Conservation (phyloP, 2,888 invertebrate species). For the Ormyrus nitidulus region DNA sequence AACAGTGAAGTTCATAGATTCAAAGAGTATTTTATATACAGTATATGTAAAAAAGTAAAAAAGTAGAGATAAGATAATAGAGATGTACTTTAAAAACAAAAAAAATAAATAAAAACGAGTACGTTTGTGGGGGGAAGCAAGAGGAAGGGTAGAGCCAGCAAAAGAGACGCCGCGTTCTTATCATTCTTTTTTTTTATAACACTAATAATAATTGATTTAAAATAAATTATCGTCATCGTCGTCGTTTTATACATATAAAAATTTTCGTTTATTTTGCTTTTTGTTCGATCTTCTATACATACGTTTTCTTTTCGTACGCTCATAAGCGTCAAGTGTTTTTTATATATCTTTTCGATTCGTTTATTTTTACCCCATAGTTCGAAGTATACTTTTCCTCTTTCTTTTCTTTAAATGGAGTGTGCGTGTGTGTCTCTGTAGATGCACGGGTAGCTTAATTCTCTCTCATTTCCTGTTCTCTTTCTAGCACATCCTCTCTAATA, state of each 20-base stretch:
- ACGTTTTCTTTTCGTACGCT: conserved; percentile 15
- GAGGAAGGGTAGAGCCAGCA: conserved; percentile 76
- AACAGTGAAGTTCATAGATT: conserved; percentile 51
- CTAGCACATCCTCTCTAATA: conserved; percentile 54
- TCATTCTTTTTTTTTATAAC: conserved; percentile 51
- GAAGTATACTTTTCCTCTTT: conserved; percentile 28
- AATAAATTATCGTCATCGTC: conserved; percentile 52
- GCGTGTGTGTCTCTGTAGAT: conserved; percentile 60
- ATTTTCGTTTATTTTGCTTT: no score
- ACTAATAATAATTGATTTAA: conserved; percentile 42
- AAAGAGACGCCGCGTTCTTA: conserved; percentile 68
- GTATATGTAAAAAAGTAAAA: conserved; percentile 44
- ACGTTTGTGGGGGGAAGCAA: conserved; percentile 74
- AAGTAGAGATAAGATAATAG: conserved; percentile 49
- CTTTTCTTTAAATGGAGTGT: conserved; percentile 57
- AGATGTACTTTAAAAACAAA: conserved; percentile 45
- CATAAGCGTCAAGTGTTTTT: conserved; percentile 10
- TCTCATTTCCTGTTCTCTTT: conserved; percentile 54
- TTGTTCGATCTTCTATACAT: neutral
- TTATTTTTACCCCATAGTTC: conserved; percentile 5
- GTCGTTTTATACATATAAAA: conserved; percentile 34
- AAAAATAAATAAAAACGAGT: conserved; percentile 50
- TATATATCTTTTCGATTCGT: neutral
- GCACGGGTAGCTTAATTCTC: conserved; percentile 54
- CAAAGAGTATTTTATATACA: conserved; percentile 46